Percentiles rank a stretch among this genome's conserved stretches.
phyloP scores from a whole-genome alignment of 2,113 vertebrate genomes.

The Dissostichus mawsoni region DNA sequence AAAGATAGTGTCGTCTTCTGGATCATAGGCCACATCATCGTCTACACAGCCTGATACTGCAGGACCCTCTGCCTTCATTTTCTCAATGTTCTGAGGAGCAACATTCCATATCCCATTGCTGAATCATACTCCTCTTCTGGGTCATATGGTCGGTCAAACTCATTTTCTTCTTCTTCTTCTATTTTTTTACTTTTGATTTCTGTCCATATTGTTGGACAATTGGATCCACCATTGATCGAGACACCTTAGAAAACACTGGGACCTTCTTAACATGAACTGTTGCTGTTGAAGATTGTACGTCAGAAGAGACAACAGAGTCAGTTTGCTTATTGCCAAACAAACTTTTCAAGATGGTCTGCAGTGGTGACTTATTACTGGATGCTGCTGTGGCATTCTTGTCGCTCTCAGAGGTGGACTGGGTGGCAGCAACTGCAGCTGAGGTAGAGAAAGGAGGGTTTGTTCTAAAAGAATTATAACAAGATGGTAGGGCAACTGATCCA shows the following conservation, averaged over 20 bases:
- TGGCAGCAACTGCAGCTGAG: slow-evolving; percentile 40
- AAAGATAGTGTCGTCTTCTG: slow-evolving; percentile 95
- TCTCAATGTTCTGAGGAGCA: slow-evolving; percentile 61
- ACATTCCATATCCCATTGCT: slow-evolving; percentile 77
- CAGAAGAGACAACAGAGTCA: slow-evolving; percentile 60
- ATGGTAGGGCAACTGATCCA: slow-evolving; percentile 71
- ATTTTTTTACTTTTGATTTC: slow-evolving; percentile 86
- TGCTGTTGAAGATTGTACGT: slow-evolving; percentile 40
- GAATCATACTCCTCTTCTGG: slow-evolving; percentile 96
- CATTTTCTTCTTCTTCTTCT: slow-evolving; percentile 86
- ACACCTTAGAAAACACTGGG: slow-evolving; percentile 58
- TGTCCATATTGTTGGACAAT: slow-evolving; percentile 96
- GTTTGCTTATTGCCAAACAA: slow-evolving; percentile 89
- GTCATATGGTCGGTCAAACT: slow-evolving; percentile 93
- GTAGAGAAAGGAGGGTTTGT: slow-evolving; percentile 72
- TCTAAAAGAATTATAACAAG: slow-evolving; percentile 71
- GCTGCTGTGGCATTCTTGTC: slow-evolving; percentile 38
- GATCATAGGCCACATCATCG: slow-evolving; percentile 95
- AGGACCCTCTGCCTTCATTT: slow-evolving; percentile 58
- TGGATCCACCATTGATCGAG: slow-evolving; percentile 87
- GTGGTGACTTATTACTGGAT: slow-evolving; percentile 78
- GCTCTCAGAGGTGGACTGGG: slow-evolving; percentile 24
- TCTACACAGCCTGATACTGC: slow-evolving; percentile 74
- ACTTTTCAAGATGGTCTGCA: slow-evolving; percentile 92
- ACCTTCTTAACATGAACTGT: slow-evolving; percentile 43